Base-by-base conservation (phyloP, 2,113 vertebrate species). In the Corythornis madagascariensis region DNA sequence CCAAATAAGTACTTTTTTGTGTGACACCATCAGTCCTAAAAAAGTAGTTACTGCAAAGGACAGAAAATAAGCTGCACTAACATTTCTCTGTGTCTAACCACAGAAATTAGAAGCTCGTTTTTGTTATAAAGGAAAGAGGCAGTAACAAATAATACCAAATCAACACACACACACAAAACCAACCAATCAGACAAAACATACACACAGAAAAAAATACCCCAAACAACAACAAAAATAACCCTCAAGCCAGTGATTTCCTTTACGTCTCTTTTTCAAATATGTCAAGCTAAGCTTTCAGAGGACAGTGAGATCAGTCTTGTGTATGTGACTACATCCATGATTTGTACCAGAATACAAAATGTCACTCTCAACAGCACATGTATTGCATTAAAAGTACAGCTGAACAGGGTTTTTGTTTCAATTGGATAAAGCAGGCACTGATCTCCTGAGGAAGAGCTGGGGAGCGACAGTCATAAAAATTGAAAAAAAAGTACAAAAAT, bases 391-490 rank as follows among this genome's bases (percentile, higher is more conserved):
- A 4, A 69, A 93, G 29, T 11, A 57, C 48, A 94, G 33, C 69
- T 89, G 25, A 76, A 71, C 1, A 7, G 13, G 12, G 2, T 0
- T 1, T 40, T 42, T 76, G 0, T 1, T 57, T 67, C 29, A 21
- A 53, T 43, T 84, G 43, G 40, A 40, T n/a, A 81, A 90, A 88
- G 69, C 69, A 77, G 52, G 53, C 31, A 55, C 31, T n/a, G 35
- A 80, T 77, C 42, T 77, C 38, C 65, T 21, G n/a, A 87, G 59
- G n/a, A 57, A 75, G 10, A 7, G 13, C 4, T 7, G 16, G 4
- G 4, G 29, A 84, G 21, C 9, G 50, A 16, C 24, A 75, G 50
- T 47, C 72, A 93, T 59, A 57, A 55, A 83, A 90, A 76, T 38
- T 38, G 38, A 55, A 83, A 89, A 76, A 57, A 55, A 83, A 73